A percentile compares a stretch with the other conserved stretches of the same genome.
phyloP scores from a whole-genome alignment of 2,888 invertebrate species.

The Drosophila stalkeri region DNA sequence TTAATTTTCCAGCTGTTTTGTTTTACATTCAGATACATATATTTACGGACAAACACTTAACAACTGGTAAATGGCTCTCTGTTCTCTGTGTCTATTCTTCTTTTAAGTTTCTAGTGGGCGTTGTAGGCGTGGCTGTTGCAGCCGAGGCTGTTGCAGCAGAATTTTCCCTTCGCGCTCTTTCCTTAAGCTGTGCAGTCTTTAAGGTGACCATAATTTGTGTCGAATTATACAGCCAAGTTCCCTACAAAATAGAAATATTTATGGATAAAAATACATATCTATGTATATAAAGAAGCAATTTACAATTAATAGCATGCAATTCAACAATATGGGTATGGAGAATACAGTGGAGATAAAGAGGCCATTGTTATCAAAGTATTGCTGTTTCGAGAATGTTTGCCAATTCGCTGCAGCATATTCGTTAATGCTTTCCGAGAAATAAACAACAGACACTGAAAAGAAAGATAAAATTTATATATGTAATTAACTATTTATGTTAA shows the following conservation, averaged over 20 bases:
- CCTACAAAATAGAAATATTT: slow-evolving; percentile 86
- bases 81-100: slow-evolving; percentile 39
- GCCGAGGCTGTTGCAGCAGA: neutral
- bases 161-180: slow-evolving; percentile 87
- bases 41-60: slow-evolving; percentile 33
- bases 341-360: slow-evolving; percentile 97
- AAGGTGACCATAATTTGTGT: slow-evolving; percentile 94
- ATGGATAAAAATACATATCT: neutral
- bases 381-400: slow-evolving; percentile 94
- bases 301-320: slow-evolving; percentile 97
- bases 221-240: slow-evolving; percentile 95
- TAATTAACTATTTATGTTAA: neutral
- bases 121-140: neutral
- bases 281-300: neutral
- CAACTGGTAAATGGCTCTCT: slow-evolving; percentile 7
- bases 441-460: slow-evolving; percentile 91
- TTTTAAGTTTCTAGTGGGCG: slow-evolving; percentile 14
- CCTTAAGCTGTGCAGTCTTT: slow-evolving; percentile 92
- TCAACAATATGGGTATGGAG: slow-evolving; percentile 95
- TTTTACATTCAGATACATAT: slow-evolving; percentile 25
- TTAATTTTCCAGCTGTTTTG: slow-evolving; percentile 1
- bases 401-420: slow-evolving; percentile 95
- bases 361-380: slow-evolving; percentile 97
- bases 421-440: slow-evolving; percentile 96
- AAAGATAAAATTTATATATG: slow-evolving; percentile 69